Base-by-base conservation (phyloP, 1,140 invertebrate genomes). In the Drosophila asahinai region DNA sequence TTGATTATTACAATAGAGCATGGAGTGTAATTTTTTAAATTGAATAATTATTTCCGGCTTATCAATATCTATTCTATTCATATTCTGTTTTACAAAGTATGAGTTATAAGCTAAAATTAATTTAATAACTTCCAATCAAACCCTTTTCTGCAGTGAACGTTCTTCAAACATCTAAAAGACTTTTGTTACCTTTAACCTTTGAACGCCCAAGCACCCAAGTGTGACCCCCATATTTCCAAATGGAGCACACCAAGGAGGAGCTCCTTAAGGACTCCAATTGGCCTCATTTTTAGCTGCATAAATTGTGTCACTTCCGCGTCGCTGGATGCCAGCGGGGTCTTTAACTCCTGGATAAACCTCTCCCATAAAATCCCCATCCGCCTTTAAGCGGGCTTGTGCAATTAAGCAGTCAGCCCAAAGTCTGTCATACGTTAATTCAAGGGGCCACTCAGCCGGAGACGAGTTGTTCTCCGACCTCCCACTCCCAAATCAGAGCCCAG, bases 401-500 rank as follows among this genome's bases (percentile, higher is more conserved):
- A 87, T 87, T 89, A 87, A 81, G 77, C 83, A 78, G 71, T 54
- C 52, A 64, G 27, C 74, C 59, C 65, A 33, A 25, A 54, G 80
- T 78, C 80, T 89, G 84, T 89, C 84, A 76, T 87, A 89, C 86
- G 84, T 87, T 84, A 84, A 79, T 72, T 89, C 84, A 87, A 87
- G 84, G 72, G 78, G 66, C 77, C 77, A 84, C 86, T 87, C 66
- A 73, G 67, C 43, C 66, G 45, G 65, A 45, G 49, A 59, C 52
- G 67, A 83, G 67, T 48, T 63, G 49, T 70, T 40, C 43, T 22
- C n/a, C 42, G 54, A 49, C 4, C 33, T 36, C 54, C 38, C 65
- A 48, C 33, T 51, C 19, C n/a, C 19, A 72, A 86, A 87, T 89
- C 84, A 87, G 54, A 65, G 81, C 55, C 49, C 59, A 51, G 84